Base-by-base conservation (phyloP, 1,140 invertebrate genomes). In the Drosophila persimilis region DNA sequence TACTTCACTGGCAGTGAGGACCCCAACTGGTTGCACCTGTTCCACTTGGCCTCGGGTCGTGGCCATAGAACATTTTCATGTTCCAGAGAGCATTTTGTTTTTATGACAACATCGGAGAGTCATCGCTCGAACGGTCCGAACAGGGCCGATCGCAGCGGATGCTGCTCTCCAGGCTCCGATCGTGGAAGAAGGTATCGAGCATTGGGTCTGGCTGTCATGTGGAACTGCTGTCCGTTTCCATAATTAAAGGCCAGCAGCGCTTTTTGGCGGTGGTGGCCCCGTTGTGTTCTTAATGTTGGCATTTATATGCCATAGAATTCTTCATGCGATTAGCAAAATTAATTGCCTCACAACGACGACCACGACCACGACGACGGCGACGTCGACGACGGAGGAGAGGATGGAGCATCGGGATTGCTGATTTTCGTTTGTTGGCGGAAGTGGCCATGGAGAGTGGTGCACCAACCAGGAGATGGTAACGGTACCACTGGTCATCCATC, bases 1-100 rank as follows among this genome's bases (percentile, higher is more conserved):
- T 52, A 35, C 35, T 50, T 22, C 35, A 20, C 3, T 52, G 13
- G 13, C 9, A 13, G 13, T 44, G 44, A 20, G 15, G 43, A 48
- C 15, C 57, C 51, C 55, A 56, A 73, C 77, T 74, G 80, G 63
- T 77, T 77, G 54, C 81, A 86, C 77, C 77, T 85, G 80, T 71
- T 80, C 51, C 63, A 58, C 56, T 53, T 77, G 56, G 57, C 73
- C 64, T 70, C 45, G 7, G 45, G 59, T 50, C 69, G 50, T 66
- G 44, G 52, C 58, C 45, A 61, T 52, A 53, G 52, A 69, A 59
- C 20, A 47, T 54, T 63, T 84, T 73, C 56, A 83, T 77, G 73
- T 78, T 77, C 52, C 48, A 20, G 45, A 26, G n/a, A 58, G 58
- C 71, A 74, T 79, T 74, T 70, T 55, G 26, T 62, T 79, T 80